Conservation (phyloP, 2,888 invertebrate genomes). For the Nipponacmea schrenckii region DNA sequence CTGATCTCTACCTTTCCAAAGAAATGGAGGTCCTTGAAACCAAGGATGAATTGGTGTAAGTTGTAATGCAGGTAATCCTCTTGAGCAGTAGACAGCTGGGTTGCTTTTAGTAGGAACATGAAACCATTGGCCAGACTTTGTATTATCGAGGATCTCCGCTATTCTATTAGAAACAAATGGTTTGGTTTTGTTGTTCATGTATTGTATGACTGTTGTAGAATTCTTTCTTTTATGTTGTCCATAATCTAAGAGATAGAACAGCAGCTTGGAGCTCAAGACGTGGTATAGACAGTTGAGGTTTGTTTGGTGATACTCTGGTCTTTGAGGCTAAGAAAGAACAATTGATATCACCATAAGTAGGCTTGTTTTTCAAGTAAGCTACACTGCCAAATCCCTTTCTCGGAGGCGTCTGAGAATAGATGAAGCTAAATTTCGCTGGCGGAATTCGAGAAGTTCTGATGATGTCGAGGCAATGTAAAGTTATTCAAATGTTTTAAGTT, state of each 20-base stretch:
- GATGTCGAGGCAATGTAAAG: conserved; percentile 10
- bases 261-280: conserved; percentile 11
- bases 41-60: conserved; percentile 2
- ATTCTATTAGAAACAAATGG: conserved; percentile 8
- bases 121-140: background rate
- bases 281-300: conserved; percentile 5
- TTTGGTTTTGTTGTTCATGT: conserved; percentile 9
- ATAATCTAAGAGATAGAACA: conserved; percentile 4
- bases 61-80: background rate
- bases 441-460: background rate
- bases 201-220: conserved; percentile 3
- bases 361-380: conserved; percentile 7
- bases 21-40: conserved; percentile 4
- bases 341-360: background rate
- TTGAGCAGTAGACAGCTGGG: background rate
- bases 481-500: background rate
- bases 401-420: conserved; percentile 10
- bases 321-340: conserved; percentile 6
- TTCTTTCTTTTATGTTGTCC: background rate
- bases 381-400: conserved; percentile 10
- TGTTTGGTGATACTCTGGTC: conserved; percentile 6
- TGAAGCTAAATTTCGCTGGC: background rate
- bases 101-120: background rate
- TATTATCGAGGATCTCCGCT: conserved; percentile 5
- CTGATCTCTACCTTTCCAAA: background rate